Evolutionary conservation across 2,888 invertebrate species (phyloP), one percentile per base, ranked within the genome.

Genomic region (Hypomecis atomaria): DNA sequence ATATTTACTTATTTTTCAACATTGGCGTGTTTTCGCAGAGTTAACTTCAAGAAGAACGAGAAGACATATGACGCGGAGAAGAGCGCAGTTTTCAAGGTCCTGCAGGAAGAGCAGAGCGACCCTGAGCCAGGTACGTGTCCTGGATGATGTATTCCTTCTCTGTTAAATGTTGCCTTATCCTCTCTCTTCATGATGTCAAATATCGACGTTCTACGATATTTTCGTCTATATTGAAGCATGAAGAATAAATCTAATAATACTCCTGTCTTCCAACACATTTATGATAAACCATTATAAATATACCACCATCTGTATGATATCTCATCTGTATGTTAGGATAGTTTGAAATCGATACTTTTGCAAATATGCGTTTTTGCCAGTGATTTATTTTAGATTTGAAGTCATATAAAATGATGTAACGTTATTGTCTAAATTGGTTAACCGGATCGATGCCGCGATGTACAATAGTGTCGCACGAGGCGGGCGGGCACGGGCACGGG

Each of bases 31-130:
- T 36, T 81, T 72, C 65, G 45, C 93, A 98, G 98, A 78, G 98
- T 98, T 40, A 98, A 98, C 93, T 98, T 98, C 93, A 98, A 98
- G 95, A 98, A 98, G 91, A 98, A 98, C 90, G 98, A 98, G 87
- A 97, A 96, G 89, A 95, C 96, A 72, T 98, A 97, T 92, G 96
- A 97, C 82, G 94, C 96, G 62, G 96, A 96, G 75, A 97, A 97
- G 84, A 98, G 98, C 82, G 98, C 97, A 78, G 98, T 98, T 43
- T 96, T 97, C 89, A 97, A 97, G 89, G 97, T 97, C 94, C 94
- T 98, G 66, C 97, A 97, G 84, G 97, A 98, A 87, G 96, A 96
- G 75, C 97, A 97, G 84, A 96, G 95, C 80, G 97, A 96, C 77
- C 96, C 96, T 42, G 95, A 95, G 71, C 95, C 96, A 89, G 96